These are phyloP conservation scores for Trichosurus vulpecula DNA, from an alignment of 2,797 vertebrate genomes.

Conservation along the genomic window DNA sequence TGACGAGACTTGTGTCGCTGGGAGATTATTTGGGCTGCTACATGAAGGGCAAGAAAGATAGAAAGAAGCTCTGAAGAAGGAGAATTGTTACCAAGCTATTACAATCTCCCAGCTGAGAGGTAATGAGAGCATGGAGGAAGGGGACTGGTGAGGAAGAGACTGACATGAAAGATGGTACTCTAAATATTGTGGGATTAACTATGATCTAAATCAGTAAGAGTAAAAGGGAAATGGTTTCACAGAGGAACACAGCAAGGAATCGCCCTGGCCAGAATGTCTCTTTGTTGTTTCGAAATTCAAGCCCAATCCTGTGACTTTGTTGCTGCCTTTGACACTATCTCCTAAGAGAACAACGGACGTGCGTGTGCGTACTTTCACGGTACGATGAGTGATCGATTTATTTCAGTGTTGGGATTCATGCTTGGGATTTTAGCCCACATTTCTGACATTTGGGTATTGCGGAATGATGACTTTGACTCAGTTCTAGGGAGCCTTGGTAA, in stretches of 20 bases:
- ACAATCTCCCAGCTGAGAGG: not conserved
- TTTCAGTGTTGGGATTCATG: no score
- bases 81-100: not conserved
- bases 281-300: not conserved
- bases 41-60: not conserved
- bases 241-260: not conserved
- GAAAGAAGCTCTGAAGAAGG: not conserved
- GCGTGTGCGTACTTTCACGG: not conserved
- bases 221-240: not conserved
- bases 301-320: not conserved
- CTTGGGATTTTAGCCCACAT: no score
- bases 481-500: no score
- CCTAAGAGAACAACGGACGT: not conserved
- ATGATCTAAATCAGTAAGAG: not conserved
- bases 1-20: no score
- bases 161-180: not conserved
- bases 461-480: no score
- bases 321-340: not conserved
- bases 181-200: not conserved
- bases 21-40: not conserved
- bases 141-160: not conserved
- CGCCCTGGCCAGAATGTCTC: not conserved
- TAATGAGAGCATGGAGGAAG: not conserved
- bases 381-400: no score
- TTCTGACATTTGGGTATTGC: no score